Evolutionary conservation across 2,113 vertebrate genomes (phyloP), one percentile per base, ranked within the genome.

Genomic region (Hypocryptadius cinnamomeus): DNA sequence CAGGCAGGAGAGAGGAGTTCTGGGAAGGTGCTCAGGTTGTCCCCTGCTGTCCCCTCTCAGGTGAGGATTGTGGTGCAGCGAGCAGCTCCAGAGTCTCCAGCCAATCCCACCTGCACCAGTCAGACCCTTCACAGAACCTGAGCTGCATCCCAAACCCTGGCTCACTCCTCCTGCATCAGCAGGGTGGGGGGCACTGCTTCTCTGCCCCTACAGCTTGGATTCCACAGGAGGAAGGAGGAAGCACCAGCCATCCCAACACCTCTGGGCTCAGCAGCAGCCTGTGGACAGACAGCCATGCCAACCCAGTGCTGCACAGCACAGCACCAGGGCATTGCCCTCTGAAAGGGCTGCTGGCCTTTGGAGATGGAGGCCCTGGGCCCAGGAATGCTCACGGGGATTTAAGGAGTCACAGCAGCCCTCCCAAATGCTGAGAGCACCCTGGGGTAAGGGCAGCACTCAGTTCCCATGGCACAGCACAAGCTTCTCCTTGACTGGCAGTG

Each of bases 291-390:
- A 53, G 59, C 79, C 13, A 13, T 1, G 23, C 56, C 76, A 68
- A 7, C 37, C 20, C 48, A 19, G 39, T 6, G 1, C 8, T n/a
- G 23, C 1, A 22, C 5, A 2, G 1, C 15, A 30, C 20, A 47
- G 30, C 42, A n/a, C 0, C 0, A 15, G 5, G 28, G 42, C 40
- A 54, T 1, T 48, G 64, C 40, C 23, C 70, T 8, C 20, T 25
- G 16, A 33, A 39, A 53, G 7, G 14, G 31, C 40, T 89, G 1
- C 48, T 69, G 50, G 30, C 8, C 0, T 61, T 57, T 57, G 72
- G 69, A 50, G n/a, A 27, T 17, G 37, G 48, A 23, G 8, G 8
- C 8, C 17, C 35, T 45, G 37, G n/a, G 13, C 27, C 20, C 28
- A 37, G 64, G 17, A 59, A 17, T 3, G 11, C 44, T 10, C 54